Conservation (phyloP, 2,888 invertebrate species). For the Nephrotoma flavescens region DNA sequence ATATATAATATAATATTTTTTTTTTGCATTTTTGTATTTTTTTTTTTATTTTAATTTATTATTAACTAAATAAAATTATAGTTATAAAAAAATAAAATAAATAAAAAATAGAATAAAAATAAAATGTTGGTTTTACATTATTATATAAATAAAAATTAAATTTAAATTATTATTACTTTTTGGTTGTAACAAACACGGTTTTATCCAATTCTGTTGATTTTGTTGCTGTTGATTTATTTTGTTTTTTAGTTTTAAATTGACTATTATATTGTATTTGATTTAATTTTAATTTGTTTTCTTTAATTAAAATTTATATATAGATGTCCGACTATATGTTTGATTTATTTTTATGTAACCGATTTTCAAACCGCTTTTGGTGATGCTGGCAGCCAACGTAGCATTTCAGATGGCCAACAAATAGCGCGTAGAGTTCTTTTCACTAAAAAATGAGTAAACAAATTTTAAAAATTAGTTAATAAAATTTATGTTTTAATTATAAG, state of each 20-base stretch:
- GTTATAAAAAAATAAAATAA: slow-evolving; percentile 8
- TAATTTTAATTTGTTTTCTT: background rate
- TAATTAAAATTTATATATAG: background rate
- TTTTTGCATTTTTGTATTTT: slow-evolving; percentile 15
- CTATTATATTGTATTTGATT: background rate
- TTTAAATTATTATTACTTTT: slow-evolving; percentile 1
- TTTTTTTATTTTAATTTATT: slow-evolving; percentile 10
- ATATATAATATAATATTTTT: slow-evolving; percentile 2
- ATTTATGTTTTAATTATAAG: background rate
- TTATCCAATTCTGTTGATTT: slow-evolving; percentile 1
- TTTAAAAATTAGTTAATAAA: background rate
- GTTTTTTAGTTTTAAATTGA: background rate
- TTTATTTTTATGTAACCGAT: slow-evolving; percentile 5
- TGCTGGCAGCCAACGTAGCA: slow-evolving; percentile 34
- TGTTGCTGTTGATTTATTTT: slow-evolving; percentile 2
- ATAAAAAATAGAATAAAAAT: background rate
- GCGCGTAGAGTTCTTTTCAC: slow-evolving; percentile 32
- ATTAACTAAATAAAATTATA: slow-evolving; percentile 6
- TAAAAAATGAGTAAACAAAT: slow-evolving; percentile 13
- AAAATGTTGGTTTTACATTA: background rate
- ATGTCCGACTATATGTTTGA: background rate
- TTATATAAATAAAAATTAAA: background rate
- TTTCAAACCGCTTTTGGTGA: slow-evolving; percentile 29
- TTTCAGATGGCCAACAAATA: slow-evolving; percentile 33
- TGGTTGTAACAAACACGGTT: background rate